These are phyloP conservation scores for Gymnorhina tibicen DNA, from an alignment of 2,113 vertebrate genomes.

Conservation along the genomic window DNA sequence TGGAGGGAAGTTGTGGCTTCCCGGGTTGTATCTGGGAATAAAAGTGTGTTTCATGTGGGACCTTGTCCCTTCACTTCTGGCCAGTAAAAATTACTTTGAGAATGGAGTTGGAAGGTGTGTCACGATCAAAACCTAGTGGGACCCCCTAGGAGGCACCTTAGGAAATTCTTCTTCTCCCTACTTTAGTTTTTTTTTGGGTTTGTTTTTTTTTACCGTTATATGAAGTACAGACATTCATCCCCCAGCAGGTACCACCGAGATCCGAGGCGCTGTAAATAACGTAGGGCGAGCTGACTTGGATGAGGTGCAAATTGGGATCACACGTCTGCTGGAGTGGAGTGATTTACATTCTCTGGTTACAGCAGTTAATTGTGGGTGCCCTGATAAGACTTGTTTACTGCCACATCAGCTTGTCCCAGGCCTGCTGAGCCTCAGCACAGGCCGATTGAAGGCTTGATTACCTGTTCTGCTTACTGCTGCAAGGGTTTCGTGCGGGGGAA, in stretches of 20 bases:
- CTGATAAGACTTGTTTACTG: conserved; percentile 69
- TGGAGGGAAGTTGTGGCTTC: not conserved
- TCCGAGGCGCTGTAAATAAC: conserved; percentile 79
- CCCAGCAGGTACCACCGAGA: conserved; percentile 72
- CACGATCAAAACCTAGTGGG: not conserved
- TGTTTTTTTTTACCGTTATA: not conserved
- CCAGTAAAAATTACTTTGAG: not conserved
- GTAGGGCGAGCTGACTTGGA: conserved; percentile 75
- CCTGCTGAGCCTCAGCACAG: conserved; percentile 41
- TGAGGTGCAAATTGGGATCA: conserved; percentile 83
- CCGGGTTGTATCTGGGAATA: not conserved
- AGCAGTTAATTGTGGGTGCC: conserved; percentile 60
- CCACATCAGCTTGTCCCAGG: not conserved
- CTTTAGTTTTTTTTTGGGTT: not conserved
- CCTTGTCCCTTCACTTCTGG: not conserved
- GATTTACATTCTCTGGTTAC: conserved; percentile 74
- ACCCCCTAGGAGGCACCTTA: not conserved
- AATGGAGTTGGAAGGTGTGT: not conserved
- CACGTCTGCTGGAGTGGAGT: conserved; percentile 66
- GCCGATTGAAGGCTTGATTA: not conserved
- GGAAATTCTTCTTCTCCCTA: not conserved
- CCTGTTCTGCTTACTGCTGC: not conserved
- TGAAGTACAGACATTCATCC: conserved; percentile 11
- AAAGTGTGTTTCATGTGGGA: not conserved
- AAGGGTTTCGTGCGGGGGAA: not conserved